Conservation (phyloP, 2,113 vertebrate genomes). For the Prochilodus magdalenae region DNA sequence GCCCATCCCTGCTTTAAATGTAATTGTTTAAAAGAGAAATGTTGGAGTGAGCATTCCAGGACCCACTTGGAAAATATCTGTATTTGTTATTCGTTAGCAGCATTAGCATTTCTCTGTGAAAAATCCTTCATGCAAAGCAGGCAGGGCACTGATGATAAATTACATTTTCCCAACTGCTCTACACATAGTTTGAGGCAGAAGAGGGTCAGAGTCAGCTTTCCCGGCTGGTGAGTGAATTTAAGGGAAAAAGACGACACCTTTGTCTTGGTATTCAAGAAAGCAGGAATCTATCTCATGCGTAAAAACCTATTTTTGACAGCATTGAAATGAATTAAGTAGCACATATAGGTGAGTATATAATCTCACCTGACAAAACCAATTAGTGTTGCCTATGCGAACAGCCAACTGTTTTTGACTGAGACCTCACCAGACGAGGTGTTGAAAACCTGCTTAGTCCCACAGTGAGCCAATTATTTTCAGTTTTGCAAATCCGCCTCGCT, state of each 20-base stretch:
- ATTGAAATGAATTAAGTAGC: constrained; percentile 18
- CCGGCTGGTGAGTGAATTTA: neutral
- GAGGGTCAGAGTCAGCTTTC: neutral
- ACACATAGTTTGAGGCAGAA: neutral
- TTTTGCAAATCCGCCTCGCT: constrained; percentile 59
- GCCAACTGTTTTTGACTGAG: constrained; percentile 45
- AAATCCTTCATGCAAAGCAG: neutral
- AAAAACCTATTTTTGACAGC: neutral
- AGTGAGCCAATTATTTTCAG: constrained; percentile 60
- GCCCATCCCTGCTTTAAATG: no score
- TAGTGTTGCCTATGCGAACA: constrained; percentile 31
- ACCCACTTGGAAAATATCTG: no score
- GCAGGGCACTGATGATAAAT: neutral
- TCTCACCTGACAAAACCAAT: constrained; percentile 50
- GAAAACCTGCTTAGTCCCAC: constrained; percentile 49
- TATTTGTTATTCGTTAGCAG: no score
- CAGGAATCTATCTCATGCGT: neutral
- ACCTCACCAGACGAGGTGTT: constrained; percentile 49
- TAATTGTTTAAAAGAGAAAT: no score
- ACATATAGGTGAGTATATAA: constrained; percentile 32
- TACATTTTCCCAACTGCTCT: neutral
- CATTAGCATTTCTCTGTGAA: neutral
- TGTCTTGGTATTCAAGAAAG: constrained; percentile 2
- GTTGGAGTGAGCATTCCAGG: no score
- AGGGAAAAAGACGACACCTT: neutral